phyloP scores from a whole-genome alignment of 1,140 invertebrate species.

The Sitodiplosis mosellana region DNA sequence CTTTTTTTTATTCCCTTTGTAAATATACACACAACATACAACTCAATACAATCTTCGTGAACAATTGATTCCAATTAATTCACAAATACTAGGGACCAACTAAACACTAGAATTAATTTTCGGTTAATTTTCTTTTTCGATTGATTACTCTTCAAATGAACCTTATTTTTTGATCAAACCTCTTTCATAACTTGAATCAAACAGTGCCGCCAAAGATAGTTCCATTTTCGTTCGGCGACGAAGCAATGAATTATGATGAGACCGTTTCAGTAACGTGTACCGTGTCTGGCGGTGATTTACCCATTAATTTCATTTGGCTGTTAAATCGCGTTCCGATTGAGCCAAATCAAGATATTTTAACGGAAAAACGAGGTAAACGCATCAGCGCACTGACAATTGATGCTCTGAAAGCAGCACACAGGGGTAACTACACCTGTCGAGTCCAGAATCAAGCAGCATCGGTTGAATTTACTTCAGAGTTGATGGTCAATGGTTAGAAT shows the following conservation, averaged over 20 bases:
- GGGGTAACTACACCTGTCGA: conserved; percentile 62
- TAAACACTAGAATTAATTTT: too few relatives aligned
- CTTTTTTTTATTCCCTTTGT: too few relatives aligned
- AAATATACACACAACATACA: too few relatives aligned
- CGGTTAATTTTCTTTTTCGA: too few relatives aligned
- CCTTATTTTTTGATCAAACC: too few relatives aligned
- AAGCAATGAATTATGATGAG: conserved; percentile 50
- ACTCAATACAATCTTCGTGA: conserved; percentile 28
- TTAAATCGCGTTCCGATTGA: conserved; percentile 32
- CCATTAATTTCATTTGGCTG: conserved; percentile 39
- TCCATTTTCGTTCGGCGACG: conserved; percentile 44
- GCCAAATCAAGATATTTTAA: conserved; percentile 29
- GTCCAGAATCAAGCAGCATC: conserved; percentile 48
- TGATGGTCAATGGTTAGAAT: conserved; percentile 56
- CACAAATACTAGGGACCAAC: too few relatives aligned
- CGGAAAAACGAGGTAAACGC: conserved; percentile 44
- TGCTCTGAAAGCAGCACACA: conserved; percentile 49
- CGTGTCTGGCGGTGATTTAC: conserved; percentile 46
- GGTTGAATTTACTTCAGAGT: conserved; percentile 40
- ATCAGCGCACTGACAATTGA: conserved; percentile 58
- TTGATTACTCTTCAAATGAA: too few relatives aligned
- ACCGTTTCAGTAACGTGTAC: conserved; percentile 46
- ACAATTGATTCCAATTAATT: too few relatives aligned
- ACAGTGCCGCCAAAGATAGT: conserved; percentile 43
- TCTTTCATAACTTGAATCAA: too few relatives aligned